Conservation (phyloP, 2,888 invertebrate genomes). For the Empis livida region DNA sequence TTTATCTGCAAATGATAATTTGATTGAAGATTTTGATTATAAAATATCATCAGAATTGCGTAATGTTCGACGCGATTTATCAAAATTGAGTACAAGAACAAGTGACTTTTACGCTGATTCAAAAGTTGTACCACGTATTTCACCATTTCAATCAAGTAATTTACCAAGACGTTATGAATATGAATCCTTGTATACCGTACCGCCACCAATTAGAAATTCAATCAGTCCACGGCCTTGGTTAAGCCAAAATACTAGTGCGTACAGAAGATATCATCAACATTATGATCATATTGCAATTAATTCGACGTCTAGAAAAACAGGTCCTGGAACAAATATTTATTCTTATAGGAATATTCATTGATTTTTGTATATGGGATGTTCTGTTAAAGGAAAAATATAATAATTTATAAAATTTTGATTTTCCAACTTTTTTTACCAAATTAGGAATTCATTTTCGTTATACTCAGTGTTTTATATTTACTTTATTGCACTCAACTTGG, state of each 20-base stretch:
- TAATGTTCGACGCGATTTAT: conserved; percentile 33
- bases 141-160: neutral
- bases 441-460: no score
- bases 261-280: neutral
- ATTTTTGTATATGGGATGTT: no score
- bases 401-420: no score
- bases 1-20: conserved; percentile 28
- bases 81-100: conserved; percentile 26
- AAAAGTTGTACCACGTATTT: conserved; percentile 11
- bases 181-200: neutral
- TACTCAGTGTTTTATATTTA: no score
- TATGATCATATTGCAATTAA: neutral
- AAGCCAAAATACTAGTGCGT: neutral
- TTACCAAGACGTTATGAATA: neutral
- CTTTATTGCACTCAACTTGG: no score
- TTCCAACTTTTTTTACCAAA: no score
- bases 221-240: no score
- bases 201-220: neutral
- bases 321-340: neutral
- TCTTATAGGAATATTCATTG: neutral
- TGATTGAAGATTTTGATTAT: conserved; percentile 34
- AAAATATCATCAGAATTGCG: conserved; percentile 32
- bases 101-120: conserved; percentile 34
- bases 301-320: neutral
- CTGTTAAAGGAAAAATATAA: no score